Evolutionary conservation across 2,888 invertebrate genomes (phyloP), one percentile per base, ranked within the genome.

Genomic region (Lampropteryx suffumata): DNA sequence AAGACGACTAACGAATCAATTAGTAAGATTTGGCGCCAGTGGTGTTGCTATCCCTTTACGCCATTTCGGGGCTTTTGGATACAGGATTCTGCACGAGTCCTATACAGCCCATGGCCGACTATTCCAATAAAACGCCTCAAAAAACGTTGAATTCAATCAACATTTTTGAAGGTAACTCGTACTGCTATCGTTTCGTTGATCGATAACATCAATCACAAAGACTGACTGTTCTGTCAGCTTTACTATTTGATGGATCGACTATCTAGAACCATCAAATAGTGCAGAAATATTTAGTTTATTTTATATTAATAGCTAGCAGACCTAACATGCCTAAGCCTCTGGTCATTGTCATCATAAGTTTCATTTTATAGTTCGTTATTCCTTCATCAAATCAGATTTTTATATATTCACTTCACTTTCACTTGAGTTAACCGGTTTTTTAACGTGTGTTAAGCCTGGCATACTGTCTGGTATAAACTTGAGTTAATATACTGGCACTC

Each of bases 131-230:
- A 87, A 85, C 89, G 86, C 89, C 89, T 89, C 89, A 89, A 70
- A 85, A 90, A 90, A 90, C 76, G 82, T 89, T 90, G 84, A 82
- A 78, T 76, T 62, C 9, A 72, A 82, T 88, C 88, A 90, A 90
- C 88, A 80, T 83, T 87, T 86, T 82, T 90, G 89, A 89, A 89
- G 85, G 89, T 90, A 87, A 83, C 82, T 82, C 68, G 63, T 69
- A 72, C 74, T 78, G 75, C 74, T 78, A 71, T 75, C 71, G 69
- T 52, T 32, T 48, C 37, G 13, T 24, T 13, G 13, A 28, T 51
- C 28, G 30, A 32, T 42, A 29, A 36, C 34, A 39, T 40, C 30
- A 35, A 46, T 50, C 35, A 47, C 44, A 40, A 13, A 46, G 36
- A 29, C 14, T 28, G 12, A 46, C 40, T 35, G 35, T 17, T n/a